Base-by-base conservation (phyloP, 2,113 vertebrate species). In the Capreolus pygargus region DNA sequence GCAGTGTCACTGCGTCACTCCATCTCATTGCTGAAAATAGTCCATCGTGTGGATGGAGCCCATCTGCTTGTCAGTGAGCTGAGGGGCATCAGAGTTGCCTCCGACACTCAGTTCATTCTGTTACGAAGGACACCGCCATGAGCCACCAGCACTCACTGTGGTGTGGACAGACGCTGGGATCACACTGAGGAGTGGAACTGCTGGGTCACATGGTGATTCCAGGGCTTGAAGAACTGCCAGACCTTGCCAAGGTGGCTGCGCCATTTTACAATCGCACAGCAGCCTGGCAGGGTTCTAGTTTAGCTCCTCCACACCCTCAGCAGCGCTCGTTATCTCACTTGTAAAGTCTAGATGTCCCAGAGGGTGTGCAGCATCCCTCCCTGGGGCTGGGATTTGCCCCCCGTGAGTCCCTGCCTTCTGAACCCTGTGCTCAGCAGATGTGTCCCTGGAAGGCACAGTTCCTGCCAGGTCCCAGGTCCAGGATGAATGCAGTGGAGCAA, bases 1-100 rank as follows among this genome's bases (percentile, higher is more conserved):
- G 3, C 0, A 6, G 57, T n/a, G 0, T 28, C 25, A 2, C 8
- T 1, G 25, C 33, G 4, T 8, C 0, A 1, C 3, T 23, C 25
- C n/a, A 43, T 27, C 33, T 17, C 10, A 12, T 3, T 30, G n/a
- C 33, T 5, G 14, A 13, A 78, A 6, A 5, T 0, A 1, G 55
- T 14, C n/a, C 2, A 0, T 7, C 2, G 52, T 6, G 0, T 12
- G 86, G 52, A 7, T 4, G 0, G 7, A 12, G 52, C 30, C 7
- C 5, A 0, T 14, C 14, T 6, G 43, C 79, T n/a, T 13, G 11
- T 27, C 2, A 23, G 61, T 10, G 33, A 27, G 3, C 4, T 25
- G 82, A 23, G 1, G 13, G 89, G 9, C 12, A 0, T 45, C 0
- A 5, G 55, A 36, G 36, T 14, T 4, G 21, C 43, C 57, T 23